These are phyloP conservation scores for Lasius platythorax DNA, from an alignment of 2,888 invertebrate genomes.

Conservation along the genomic window DNA sequence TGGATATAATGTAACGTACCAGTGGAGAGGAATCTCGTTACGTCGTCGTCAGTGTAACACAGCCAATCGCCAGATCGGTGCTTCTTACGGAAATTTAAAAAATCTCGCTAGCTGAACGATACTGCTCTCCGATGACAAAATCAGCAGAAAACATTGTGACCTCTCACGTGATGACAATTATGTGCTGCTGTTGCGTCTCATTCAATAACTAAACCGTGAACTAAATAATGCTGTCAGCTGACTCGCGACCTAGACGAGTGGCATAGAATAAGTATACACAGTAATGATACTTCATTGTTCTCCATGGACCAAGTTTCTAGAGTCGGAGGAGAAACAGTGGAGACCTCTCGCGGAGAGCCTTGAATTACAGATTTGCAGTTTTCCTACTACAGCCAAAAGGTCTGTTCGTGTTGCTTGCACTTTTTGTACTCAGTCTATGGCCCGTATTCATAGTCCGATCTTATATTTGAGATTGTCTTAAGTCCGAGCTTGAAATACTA, in stretches of 20 bases:
- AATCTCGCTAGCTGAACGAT: conserved; percentile 73
- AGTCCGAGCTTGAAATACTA: no score
- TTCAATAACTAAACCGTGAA: conserved; percentile 79
- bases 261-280: no score
- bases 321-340: no score
- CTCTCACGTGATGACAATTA: conserved; percentile 81
- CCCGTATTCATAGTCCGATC: no score
- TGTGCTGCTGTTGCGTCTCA: conserved; percentile 82
- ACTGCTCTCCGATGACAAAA: conserved; percentile 69
- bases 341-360: no score
- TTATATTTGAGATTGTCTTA: no score
- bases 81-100: conserved; percentile 75
- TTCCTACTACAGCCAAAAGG: no score
- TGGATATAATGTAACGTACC: conserved; percentile 9
- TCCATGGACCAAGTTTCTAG: no score
- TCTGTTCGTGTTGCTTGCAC: no score
- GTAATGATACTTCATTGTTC: no score
- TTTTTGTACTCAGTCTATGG: no score
- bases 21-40: neutral
- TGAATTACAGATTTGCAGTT: no score
- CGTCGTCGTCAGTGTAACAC: neutral
- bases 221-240: conserved; percentile 75
- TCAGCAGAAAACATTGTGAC: conserved; percentile 79
- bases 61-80: conserved; percentile 58
- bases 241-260: conserved; percentile 54